A percentile compares a stretch with the other conserved stretches of the same genome.
Evolutionary conservation across 1,140 invertebrate genomes (phyloP).

Genomic region (Drosophila cardini): DNA sequence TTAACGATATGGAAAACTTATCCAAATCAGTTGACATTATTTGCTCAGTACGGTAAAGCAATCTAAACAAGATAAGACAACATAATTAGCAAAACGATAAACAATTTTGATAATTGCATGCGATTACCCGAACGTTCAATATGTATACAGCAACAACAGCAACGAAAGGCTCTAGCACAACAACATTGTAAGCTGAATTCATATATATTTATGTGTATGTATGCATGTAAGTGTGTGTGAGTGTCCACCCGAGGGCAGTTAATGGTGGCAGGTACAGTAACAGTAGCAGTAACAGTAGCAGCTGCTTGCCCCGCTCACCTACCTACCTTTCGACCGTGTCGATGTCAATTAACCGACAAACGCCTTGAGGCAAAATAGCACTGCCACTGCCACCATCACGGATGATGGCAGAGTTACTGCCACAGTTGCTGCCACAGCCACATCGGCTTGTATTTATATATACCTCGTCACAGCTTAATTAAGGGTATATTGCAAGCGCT

Average conservation of each 20-base stretch:
- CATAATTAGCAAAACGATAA: slow-evolving; percentile 43
- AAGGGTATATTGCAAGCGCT: too few relatives aligned
- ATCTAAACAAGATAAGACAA: slow-evolving; percentile 28
- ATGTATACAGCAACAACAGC: not conserved
- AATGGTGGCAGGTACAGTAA: slow-evolving; percentile 17
- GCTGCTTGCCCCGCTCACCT: slow-evolving; percentile 7
- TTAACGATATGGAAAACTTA: not conserved
- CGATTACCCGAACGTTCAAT: slow-evolving; percentile 29
- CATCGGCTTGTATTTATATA: slow-evolving; percentile 8
- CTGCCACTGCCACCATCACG: slow-evolving; percentile 5
- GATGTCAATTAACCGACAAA: slow-evolving; percentile 66
- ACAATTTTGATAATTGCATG: slow-evolving; percentile 48
- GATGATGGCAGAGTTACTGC: not conserved
- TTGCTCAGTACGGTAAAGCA: slow-evolving; percentile 2
- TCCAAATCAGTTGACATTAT: not conserved
- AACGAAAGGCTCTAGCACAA: not conserved
- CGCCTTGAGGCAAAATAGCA: slow-evolving; percentile 51
- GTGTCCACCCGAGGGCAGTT: slow-evolving; percentile 3
- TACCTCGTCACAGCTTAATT: too few relatives aligned
- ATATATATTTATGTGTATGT: too few relatives aligned
- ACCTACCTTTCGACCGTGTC: slow-evolving; percentile 3
- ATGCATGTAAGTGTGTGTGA: slow-evolving; percentile 2
- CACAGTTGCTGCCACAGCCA: not conserved
- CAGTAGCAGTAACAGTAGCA: not conserved
- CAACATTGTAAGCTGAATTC: not conserved